A percentile compares a stretch with the other conserved stretches of the same genome.
Conservation (phyloP, 2,113 vertebrate genomes). For the Petrocephalus zakoni region DNA sequence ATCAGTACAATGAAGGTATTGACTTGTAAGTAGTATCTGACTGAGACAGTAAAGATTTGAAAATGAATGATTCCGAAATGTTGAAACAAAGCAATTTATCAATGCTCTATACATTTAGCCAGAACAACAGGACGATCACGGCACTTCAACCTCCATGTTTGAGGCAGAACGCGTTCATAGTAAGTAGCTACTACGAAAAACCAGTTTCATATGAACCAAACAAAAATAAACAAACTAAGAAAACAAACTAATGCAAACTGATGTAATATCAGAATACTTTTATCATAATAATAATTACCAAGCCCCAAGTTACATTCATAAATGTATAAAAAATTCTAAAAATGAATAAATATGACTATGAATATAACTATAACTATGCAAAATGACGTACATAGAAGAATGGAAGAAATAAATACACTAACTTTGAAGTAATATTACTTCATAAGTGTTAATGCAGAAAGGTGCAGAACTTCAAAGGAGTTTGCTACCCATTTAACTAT, state of each 20-base stretch:
- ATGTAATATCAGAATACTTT: not conserved
- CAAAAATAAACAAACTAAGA: not conserved
- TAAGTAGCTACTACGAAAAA: not conserved
- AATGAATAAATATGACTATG: too few species aligned
- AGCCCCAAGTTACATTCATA: not conserved
- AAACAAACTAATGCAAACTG: not conserved
- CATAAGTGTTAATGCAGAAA: not conserved
- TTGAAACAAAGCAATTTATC: not conserved
- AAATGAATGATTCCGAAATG: not conserved
- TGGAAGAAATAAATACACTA: not conserved
- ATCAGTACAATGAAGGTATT: not conserved
- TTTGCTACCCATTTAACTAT: not conserved
- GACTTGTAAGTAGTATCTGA: not conserved
- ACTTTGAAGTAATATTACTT: not conserved
- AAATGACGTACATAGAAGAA: not conserved
- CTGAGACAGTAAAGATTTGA: not conserved
- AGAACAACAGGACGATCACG: not conserved
- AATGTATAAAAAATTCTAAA: not conserved
- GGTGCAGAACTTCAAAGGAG: not conserved
- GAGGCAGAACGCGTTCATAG: not conserved
- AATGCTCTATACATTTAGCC: not conserved
- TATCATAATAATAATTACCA: not conserved
- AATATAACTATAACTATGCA: not conserved
- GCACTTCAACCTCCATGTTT: not conserved
- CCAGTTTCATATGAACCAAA: not conserved